Evolutionary conservation across 2,888 invertebrate genomes (phyloP), one percentile per base, ranked within the genome.

Genomic region (Leistus spinibarbis): DNA sequence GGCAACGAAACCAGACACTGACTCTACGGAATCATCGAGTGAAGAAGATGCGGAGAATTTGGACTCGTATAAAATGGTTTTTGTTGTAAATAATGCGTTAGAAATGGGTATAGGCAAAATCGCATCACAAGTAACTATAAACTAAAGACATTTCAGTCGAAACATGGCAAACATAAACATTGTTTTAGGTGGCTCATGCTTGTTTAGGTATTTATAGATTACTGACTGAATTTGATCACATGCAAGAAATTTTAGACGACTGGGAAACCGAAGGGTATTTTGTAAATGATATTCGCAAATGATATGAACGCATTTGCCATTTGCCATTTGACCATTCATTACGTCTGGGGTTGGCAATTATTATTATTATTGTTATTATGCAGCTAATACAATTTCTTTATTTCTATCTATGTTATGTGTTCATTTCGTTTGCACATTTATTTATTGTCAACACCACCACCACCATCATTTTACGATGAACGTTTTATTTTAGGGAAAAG

Each of bases 101-200:
- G 86, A 88, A 78, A 91, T 91, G 91, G 89, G 90, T 0, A 83
- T 87, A 24, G 91, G 91, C 1, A 91, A 91, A 82, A 83, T 89
- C 54, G 88, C 89, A 19, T 87, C 89, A 54, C 89, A 90, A 83
- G 88, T 88, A 77, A 1, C 10, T 87, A 85, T 40, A 72, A 16
- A 54, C 17, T 22, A 16, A 17, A 10, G 13, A 54, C n/a, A 54
- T 53, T 0, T 13, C 63, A 67, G 17, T 54, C 17, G 1, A 10
- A 60, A 68, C 24, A 57, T 13, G 5, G 19, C 0, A 22, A 40
- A 69, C 22, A 62, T 54, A 54, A 77, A 24, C 57, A 77, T 60
- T 65, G n/a, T 79, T 82, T 64, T 79, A 86, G 85, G 87, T 87
- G 27, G 90, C 88, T 0, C 91, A 91, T 83, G 90, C 89, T 22